Evolutionary conservation across 2,888 invertebrate genomes (phyloP).

Genomic region (Metalampra italica): DNA sequence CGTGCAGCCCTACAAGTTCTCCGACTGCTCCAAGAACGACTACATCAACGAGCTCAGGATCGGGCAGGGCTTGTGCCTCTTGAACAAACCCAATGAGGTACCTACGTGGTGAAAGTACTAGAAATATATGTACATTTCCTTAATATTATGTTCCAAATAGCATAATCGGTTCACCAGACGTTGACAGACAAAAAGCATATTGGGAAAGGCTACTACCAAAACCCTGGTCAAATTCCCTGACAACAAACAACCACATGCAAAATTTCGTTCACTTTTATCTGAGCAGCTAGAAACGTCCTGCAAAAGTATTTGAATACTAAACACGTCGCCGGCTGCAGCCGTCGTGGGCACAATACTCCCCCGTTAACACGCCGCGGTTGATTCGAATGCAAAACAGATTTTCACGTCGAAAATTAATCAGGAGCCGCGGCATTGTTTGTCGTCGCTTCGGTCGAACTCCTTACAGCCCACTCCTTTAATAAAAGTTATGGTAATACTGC

Average conservation of each 20-base stretch:
- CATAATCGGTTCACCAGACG: no score
- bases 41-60: slow-evolving; percentile 92
- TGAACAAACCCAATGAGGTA: slow-evolving; percentile 97
- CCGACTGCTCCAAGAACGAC: slow-evolving; percentile 95
- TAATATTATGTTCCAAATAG: no score
- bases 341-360: neutral
- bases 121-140: no score
- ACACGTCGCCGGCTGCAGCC: neutral
- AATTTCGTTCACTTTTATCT: no score
- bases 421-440: slow-evolving; percentile 64
- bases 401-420: slow-evolving; percentile 72
- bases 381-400: slow-evolving; percentile 71
- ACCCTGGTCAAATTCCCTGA: no score
- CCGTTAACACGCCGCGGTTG: slow-evolving; percentile 32
- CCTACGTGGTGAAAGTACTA: no score
- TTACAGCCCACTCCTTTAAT: slow-evolving; percentile 68
- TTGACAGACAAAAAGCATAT: no score
- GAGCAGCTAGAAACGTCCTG: no score
- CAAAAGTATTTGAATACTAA: neutral
- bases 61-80: slow-evolving; percentile 93
- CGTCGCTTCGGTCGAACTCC: slow-evolving; percentile 33
- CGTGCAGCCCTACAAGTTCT: slow-evolving; percentile 97
- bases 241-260: no score
- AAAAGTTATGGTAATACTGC: slow-evolving; percentile 76
- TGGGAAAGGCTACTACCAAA: no score